Evolutionary conservation across 2,888 invertebrate genomes (phyloP).

Genomic region (Hemaris fuciformis): DNA sequence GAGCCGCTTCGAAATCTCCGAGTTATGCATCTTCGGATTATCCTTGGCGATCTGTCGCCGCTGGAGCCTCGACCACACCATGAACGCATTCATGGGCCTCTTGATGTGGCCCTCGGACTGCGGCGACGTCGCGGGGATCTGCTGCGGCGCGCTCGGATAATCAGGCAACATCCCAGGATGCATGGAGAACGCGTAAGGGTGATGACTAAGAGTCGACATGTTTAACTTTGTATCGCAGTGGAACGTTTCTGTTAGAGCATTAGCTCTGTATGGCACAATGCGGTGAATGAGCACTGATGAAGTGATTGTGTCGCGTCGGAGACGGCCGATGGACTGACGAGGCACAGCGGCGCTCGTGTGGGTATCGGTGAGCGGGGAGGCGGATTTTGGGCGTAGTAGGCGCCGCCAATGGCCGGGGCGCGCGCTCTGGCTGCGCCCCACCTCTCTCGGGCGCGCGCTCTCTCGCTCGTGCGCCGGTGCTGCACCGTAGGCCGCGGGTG

Average conservation of each 20-base stretch:
- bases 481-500: constrained; percentile 34
- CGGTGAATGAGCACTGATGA: constrained; percentile 61
- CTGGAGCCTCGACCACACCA: constrained; percentile 97
- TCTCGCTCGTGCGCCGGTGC: constrained; percentile 44
- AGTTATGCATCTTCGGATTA: constrained; percentile 96
- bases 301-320: constrained; percentile 72
- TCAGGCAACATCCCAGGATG: constrained; percentile 76
- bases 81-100: constrained; percentile 98
- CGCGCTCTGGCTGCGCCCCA: constrained; percentile 69
- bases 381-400: constrained; percentile 59
- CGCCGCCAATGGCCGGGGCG: constrained; percentile 55
- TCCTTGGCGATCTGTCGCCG: constrained; percentile 95
- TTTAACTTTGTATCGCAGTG: constrained; percentile 26
- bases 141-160: constrained; percentile 68
- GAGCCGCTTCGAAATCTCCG: constrained; percentile 93
- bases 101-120: constrained; percentile 91
- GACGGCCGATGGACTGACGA: constrained; percentile 75
- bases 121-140: constrained; percentile 71
- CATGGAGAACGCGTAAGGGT: constrained; percentile 79
- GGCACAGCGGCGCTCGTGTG: constrained; percentile 48
- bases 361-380: constrained; percentile 61
- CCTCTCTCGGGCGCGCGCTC: constrained; percentile 38
- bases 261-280: constrained; percentile 71
- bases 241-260: constrained; percentile 55
- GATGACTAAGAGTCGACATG: constrained; percentile 78